Conservation (phyloP, 1,140 invertebrate genomes). For the Brachionus rotundiformis region DNA sequence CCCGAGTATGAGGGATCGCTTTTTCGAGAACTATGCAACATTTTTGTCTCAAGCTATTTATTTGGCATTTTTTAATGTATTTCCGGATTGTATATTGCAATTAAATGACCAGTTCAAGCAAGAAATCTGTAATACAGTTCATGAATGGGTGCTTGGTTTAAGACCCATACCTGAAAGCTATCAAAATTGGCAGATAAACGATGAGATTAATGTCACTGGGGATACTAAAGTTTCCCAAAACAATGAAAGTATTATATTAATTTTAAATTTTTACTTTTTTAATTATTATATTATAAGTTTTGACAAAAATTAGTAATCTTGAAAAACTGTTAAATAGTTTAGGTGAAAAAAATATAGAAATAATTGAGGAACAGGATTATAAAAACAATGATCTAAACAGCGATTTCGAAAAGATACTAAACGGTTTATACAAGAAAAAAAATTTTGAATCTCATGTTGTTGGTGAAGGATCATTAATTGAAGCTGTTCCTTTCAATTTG, state of each 20-base stretch:
- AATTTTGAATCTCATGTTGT: slow-evolving; percentile 22
- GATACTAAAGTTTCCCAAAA: slow-evolving; percentile 33
- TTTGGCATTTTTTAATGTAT: slow-evolving; percentile 35
- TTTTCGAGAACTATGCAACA: slow-evolving; percentile 40
- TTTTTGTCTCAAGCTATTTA: slow-evolving; percentile 49
- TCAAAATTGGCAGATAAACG: slow-evolving; percentile 47
- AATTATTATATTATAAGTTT: background rate
- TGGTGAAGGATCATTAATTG: slow-evolving; percentile 37
- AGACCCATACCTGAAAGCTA: slow-evolving; percentile 38
- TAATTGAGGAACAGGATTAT: background rate
- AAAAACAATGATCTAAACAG: background rate
- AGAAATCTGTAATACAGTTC: slow-evolving; percentile 20
- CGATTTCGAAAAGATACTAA: background rate
- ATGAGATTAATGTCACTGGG: slow-evolving; percentile 30
- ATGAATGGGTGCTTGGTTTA: slow-evolving; percentile 34
- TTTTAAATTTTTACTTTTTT: background rate
- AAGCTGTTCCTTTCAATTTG: slow-evolving; percentile 16
- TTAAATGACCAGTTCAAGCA: slow-evolving; percentile 39
- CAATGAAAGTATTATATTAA: slow-evolving; percentile 21
- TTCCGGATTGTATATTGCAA: slow-evolving; percentile 19
- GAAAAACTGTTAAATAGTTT: slow-evolving; percentile 16
- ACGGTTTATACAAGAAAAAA: slow-evolving; percentile 14
- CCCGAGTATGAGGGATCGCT: slow-evolving; percentile 14
- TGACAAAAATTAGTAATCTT: slow-evolving; percentile 22
- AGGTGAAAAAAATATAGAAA: background rate